Evolutionary conservation across 2,888 invertebrate genomes (phyloP), one percentile per base, ranked within the genome.

Genomic region (Plagiodera versicolora): DNA sequence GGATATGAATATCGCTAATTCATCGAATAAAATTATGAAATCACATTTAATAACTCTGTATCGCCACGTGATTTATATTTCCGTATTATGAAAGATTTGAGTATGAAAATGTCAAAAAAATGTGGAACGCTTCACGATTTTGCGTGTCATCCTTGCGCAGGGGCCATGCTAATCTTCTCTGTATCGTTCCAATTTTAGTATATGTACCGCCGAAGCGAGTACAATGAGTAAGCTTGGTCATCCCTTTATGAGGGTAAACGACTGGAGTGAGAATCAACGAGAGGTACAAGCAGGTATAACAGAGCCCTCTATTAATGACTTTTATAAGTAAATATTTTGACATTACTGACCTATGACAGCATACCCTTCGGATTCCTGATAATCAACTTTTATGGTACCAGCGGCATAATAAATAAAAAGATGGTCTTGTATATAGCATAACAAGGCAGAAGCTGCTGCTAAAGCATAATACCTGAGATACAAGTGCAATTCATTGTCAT

Each of bases 151-250:
- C 89, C 90, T 90, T 90, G 89, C 89, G 89, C 89, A 91, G 89
- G 89, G 89, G 89, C 89, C 89, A 90, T 90, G 90, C 90, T 91
- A 90, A 90, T 90, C 90, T 91, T 90, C 90, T 91, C 90, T 90
- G 89, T 91, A 90, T 90, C 89, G 89, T 90, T 90, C 89, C 89
- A 90, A 90, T 90, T 90, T 90, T 90, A 89, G 89, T 87, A 87
- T 87, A 87, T 87, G 87, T 87, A 87, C 86, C 86, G 86, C 87
- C 87, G 86, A 87, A 87, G 87, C 87, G 85, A 86, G 86, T 87
- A 87, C 86, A 73, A n/a, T n/a, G n/a, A n/a, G n/a, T n/a, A n/a
- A n/a, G n/a, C n/a, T n/a, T n/a, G n/a, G n/a, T n/a, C n/a, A n/a
- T n/a, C n/a, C n/a, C n/a, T n/a, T n/a, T n/a, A n/a, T n/a, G n/a